Evolutionary conservation across 2,797 vertebrate genomes (phyloP).

Genomic region (Myoxocephalus aenaeus): DNA sequence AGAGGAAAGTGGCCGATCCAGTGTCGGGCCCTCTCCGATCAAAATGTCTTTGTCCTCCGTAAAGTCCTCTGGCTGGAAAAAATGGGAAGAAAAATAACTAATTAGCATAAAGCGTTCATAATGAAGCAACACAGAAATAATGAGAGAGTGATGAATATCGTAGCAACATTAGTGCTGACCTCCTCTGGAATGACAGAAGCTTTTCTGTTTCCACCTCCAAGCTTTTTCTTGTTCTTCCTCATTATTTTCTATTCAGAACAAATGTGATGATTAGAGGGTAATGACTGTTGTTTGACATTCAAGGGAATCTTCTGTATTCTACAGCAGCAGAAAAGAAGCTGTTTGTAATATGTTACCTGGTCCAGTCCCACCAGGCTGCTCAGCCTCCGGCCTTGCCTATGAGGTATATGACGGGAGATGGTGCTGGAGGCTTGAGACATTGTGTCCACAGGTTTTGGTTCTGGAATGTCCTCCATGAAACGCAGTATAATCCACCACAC

Average conservation of each 20-base stretch:
- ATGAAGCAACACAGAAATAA: neutral
- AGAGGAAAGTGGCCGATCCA: slow-evolving; percentile 88
- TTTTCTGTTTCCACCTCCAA: slow-evolving; percentile 63
- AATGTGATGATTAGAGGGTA: neutral
- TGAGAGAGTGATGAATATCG: neutral
- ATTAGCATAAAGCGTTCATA: accelerated
- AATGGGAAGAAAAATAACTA: neutral
- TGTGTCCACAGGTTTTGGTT: slow-evolving; percentile 79
- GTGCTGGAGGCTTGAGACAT: slow-evolving; percentile 43
- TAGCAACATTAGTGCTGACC: slow-evolving; percentile 56
- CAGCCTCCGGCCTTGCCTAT: slow-evolving; percentile 73
- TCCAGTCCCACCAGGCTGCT: slow-evolving; percentile 83
- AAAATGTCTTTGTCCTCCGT: slow-evolving; percentile 78
- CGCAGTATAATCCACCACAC: slow-evolving; percentile 92
- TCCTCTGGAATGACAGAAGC: slow-evolving; percentile 78
- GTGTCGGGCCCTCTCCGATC: slow-evolving; percentile 82
- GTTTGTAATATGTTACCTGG: slow-evolving; percentile 70
- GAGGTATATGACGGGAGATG: slow-evolving; percentile 34
- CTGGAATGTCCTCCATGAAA: slow-evolving; percentile 95
- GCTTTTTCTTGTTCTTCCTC: slow-evolving; percentile 80
- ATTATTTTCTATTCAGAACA: slow-evolving; percentile 77
- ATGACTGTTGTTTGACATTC: neutral
- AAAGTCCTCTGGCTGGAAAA: slow-evolving; percentile 59
- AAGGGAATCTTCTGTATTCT: neutral
- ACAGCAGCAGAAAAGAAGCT: neutral